phyloP scores from a whole-genome alignment of 2,797 vertebrate genomes.

The Acanthornis magna region DNA sequence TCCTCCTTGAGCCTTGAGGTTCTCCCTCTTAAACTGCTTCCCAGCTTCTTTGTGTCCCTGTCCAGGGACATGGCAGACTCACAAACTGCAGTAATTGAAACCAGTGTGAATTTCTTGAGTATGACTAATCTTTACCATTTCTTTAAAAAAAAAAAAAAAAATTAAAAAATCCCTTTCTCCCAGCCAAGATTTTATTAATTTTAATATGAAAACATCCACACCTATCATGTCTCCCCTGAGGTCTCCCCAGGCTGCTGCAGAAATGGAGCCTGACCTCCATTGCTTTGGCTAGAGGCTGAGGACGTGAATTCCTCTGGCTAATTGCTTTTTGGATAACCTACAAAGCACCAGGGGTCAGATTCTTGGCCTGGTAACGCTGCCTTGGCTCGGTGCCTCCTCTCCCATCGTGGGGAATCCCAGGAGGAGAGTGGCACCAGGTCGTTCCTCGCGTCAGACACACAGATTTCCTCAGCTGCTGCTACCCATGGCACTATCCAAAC shows the following conservation, averaged over 20 bases:
- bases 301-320: background rate
- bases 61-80: background rate
- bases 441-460: background rate
- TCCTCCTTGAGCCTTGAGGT: background rate
- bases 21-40: background rate
- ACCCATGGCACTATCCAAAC: fast-evolving
- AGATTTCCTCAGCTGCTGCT: background rate
- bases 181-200: constrained; percentile 34
- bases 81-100: background rate
- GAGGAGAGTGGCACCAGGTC: background rate
- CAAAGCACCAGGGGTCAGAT: background rate
- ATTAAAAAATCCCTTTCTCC: background rate
- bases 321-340: constrained; percentile 48
- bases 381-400: background rate
- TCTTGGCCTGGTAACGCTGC: background rate
- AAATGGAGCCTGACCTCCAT: background rate
- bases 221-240: background rate
- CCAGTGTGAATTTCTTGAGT: background rate
- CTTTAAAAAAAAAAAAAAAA: background rate
- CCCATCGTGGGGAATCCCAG: background rate
- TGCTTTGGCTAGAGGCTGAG: background rate
- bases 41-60: background rate
- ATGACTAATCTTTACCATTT: background rate
- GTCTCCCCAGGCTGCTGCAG: background rate
- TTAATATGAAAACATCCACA: constrained; percentile 48